Conservation (phyloP, 1,140 invertebrate species). For the Frieseomelitta varia region DNA sequence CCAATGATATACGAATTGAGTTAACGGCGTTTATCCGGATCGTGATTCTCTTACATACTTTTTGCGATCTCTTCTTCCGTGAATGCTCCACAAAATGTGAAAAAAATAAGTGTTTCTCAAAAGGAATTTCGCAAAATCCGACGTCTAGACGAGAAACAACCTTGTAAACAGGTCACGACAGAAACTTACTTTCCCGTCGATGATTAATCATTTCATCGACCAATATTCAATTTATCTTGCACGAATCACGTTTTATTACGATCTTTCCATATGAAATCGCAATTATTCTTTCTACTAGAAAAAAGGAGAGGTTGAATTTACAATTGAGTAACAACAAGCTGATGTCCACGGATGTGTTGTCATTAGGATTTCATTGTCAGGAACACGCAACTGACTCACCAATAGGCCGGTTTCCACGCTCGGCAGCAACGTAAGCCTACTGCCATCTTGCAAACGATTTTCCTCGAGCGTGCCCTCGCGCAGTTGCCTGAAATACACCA, state of each 20-base stretch:
- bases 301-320: not conserved
- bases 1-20: slow-evolving; percentile 74
- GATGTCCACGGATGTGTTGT: too few species aligned
- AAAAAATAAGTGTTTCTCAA: slow-evolving; percentile 59
- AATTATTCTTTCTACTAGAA: too few species aligned
- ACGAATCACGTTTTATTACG: not conserved
- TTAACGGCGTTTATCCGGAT: slow-evolving; percentile 76
- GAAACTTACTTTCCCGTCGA: not conserved
- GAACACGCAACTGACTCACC: slow-evolving; percentile 85
- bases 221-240: not conserved
- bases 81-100: not conserved
- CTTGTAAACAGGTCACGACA: not conserved
- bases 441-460: slow-evolving; percentile 93
- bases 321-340: not conserved
- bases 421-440: slow-evolving; percentile 93
- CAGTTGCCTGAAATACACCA: slow-evolving; percentile 88
- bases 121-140: not conserved
- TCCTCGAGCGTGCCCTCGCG: slow-evolving; percentile 93
- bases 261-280: too few species aligned
- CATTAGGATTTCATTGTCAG: not conserved
- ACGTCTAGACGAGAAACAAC: slow-evolving; percentile 28
- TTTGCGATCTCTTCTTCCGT: slow-evolving; percentile 43
- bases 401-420: slow-evolving; percentile 96
- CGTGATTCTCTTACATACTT: slow-evolving; percentile 58
- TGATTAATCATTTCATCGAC: not conserved